Evolutionary conservation across 2,113 vertebrate species (phyloP).

Genomic region (Phocoena sinus): DNA sequence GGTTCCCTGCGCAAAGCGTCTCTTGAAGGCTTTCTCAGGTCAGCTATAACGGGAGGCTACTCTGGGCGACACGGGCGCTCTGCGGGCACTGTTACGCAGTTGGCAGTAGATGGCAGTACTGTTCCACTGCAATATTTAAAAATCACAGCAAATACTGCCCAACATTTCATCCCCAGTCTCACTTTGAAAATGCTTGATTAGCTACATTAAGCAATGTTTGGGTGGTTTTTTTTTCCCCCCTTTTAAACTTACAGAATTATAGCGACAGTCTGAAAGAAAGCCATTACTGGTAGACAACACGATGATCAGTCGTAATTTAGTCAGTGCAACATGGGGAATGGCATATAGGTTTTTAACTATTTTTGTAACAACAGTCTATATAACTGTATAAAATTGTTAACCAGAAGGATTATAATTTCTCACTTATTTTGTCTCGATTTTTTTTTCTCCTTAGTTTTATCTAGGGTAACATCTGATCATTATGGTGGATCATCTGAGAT

Average conservation of each 20-base stretch:
- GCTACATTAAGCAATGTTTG: conserved; percentile 63
- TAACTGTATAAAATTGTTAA: conserved; percentile 33
- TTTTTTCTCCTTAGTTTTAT: conserved; percentile 7
- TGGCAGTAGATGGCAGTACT: conserved; percentile 82
- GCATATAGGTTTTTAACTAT: conserved; percentile 29
- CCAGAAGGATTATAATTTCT: not conserved
- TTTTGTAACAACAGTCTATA: conserved; percentile 21
- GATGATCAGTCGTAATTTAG: conserved; percentile 48
- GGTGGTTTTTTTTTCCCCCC: not conserved
- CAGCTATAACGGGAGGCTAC: not conserved
- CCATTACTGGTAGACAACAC: conserved; percentile 52
- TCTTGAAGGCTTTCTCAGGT: not conserved
- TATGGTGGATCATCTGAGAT: not conserved
- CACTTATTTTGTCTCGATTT: not conserved
- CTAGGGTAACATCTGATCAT: conserved; percentile 6
- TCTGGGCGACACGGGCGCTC: not conserved
- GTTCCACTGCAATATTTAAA: conserved; percentile 46
- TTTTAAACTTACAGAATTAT: conserved; percentile 51
- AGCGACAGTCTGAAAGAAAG: conserved; percentile 50
- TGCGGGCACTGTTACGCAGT: not conserved
- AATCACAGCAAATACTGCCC: rapidly evolving
- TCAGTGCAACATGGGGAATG: not conserved
- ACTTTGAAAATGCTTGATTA: conserved; percentile 58
- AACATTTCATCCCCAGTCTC: conserved; percentile 5
- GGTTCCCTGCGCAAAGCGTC: not conserved